Conservation (phyloP, 2,888 invertebrate genomes). For the Mythimna lalbum region DNA sequence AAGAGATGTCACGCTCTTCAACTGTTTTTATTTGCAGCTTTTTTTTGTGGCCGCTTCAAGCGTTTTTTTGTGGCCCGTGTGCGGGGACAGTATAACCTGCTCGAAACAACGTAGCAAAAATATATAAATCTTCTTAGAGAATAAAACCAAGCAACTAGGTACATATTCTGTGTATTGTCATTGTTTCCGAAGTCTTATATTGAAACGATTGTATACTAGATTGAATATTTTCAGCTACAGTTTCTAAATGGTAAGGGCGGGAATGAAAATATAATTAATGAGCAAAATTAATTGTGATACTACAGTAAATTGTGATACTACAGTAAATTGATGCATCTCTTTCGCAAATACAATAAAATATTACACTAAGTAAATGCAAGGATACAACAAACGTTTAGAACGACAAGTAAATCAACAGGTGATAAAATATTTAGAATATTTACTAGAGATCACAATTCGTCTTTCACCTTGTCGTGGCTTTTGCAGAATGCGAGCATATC, state of each 20-base stretch:
- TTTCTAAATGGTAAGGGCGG: constrained; percentile 26
- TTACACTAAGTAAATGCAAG: constrained; percentile 46
- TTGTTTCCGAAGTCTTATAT: constrained; percentile 51
- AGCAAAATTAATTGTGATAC: neutral
- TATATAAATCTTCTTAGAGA: constrained; percentile 38
- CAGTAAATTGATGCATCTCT: constrained; percentile 8
- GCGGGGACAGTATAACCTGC: too few species aligned
- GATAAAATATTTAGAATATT: constrained; percentile 23
- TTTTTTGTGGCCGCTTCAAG: too few species aligned
- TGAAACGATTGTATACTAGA: constrained; percentile 28
- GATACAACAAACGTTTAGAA: constrained; percentile 27
- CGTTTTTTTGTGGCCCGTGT: too few species aligned
- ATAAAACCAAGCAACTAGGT: constrained; percentile 30
- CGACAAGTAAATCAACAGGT: constrained; percentile 7
- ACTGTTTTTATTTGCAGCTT: too few species aligned
- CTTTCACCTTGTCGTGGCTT: constrained; percentile 76
- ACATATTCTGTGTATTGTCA: constrained; percentile 58
- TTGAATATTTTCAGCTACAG: constrained; percentile 15
- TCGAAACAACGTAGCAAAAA: constrained; percentile 52
- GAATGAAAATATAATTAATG: neutral
- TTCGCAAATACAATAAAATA: constrained; percentile 11
- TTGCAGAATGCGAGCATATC: constrained; percentile 90
- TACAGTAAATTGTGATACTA: constrained; percentile 14
- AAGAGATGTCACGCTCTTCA: too few species aligned
- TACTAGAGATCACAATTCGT: constrained; percentile 81